Percentiles rank a stretch among this genome's conserved stretches.
phyloP scores from a whole-genome alignment of 1,140 invertebrate genomes.

The Drosophila quadrilineata region DNA sequence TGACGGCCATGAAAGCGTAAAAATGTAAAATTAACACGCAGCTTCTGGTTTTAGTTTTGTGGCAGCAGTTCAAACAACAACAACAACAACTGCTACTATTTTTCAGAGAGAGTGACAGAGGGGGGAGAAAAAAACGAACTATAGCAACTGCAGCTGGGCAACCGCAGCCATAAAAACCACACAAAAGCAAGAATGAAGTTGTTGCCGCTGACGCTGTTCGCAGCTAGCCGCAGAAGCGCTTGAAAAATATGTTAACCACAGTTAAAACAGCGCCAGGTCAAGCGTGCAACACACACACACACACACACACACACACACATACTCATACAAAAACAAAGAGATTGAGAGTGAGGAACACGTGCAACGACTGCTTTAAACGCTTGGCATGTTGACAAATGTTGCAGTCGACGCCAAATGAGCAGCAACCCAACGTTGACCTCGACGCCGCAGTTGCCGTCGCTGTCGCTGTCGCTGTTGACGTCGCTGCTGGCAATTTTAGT shows the following conservation, averaged over 20 bases:
- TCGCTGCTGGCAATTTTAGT: conserved; percentile 62
- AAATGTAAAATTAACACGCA: conserved; percentile 79
- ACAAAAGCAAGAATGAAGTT: conserved; percentile 79
- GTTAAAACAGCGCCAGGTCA: conserved; percentile 78
- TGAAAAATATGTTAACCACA: conserved; percentile 80
- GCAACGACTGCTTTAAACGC: conserved; percentile 61
- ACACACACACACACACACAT: conserved; percentile 12
- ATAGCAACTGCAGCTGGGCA: conserved; percentile 49
- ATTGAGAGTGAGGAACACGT: conserved; percentile 12
- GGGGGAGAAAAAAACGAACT: too few species aligned
- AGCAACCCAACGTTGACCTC: conserved; percentile 55
- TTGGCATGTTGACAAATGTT: conserved; percentile 78
- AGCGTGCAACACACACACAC: conserved; percentile 51
- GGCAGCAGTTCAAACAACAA: conserved; percentile 38
- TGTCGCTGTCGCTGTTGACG: conserved; percentile 14
- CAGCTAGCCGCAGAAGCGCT: conserved; percentile 72
- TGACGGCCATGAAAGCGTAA: conserved; percentile 78
- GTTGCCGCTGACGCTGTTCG: conserved; percentile 66
- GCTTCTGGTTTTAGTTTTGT: conserved; percentile 79
- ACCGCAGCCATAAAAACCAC: conserved; percentile 77
- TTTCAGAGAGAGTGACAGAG: too few species aligned
- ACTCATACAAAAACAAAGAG: background rate
- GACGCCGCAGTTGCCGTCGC: conserved; percentile 7
- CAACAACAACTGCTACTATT: conserved; percentile 17
- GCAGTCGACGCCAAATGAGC: conserved; percentile 69